Base-by-base conservation (phyloP, 2,888 invertebrate species). In the Therioaphis trifolii region DNA sequence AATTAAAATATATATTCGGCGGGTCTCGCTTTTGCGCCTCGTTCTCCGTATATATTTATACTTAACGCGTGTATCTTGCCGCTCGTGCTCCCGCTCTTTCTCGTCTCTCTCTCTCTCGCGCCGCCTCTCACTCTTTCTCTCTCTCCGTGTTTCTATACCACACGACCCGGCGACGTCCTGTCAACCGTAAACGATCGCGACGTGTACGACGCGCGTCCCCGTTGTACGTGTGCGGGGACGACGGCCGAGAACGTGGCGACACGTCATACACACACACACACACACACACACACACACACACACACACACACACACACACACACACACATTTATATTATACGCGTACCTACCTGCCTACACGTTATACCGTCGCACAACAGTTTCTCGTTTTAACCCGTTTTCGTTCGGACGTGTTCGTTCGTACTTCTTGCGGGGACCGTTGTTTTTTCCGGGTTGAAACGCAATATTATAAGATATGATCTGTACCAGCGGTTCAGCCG, bases 1-100 rank as follows among this genome's bases (percentile, higher is more conserved):
- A 79, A 79, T 80, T 80, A 80, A 71, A 71, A 61, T 71, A 71
- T 80, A 71, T 71, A 55, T 69, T 58, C n/a, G 11, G 24, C n/a
- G 11, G 24, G 40, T 58, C 43, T 68, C 27, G 21, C 68, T 18
- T 52, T 68, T 43, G 43, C 21, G n/a, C n/a, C 7, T 35, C 27
- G 61, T 43, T 76, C 46, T 46, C 24, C 40, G 12, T 35, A 58
- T 49, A 15, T 24, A 71, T n/a, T 9, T 27, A 15, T 52, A 52
- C n/a, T 49, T 52, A 29, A n/a, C 29, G 11, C 12, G 5, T 55
- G 52, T 52, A 52, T 74, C 35, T 74, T 52, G 21, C 21, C 35
- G 35, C 7, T 74, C 29, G 49, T 29, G 12, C n/a, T 29, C 21
- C 27, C n/a, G n/a, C 24, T 27, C 61, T 61, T 14, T 61, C 14